These are phyloP conservation scores for Notarius lentiginosus DNA, from an alignment of 2,113 vertebrate genomes.

Conservation along the genomic window DNA sequence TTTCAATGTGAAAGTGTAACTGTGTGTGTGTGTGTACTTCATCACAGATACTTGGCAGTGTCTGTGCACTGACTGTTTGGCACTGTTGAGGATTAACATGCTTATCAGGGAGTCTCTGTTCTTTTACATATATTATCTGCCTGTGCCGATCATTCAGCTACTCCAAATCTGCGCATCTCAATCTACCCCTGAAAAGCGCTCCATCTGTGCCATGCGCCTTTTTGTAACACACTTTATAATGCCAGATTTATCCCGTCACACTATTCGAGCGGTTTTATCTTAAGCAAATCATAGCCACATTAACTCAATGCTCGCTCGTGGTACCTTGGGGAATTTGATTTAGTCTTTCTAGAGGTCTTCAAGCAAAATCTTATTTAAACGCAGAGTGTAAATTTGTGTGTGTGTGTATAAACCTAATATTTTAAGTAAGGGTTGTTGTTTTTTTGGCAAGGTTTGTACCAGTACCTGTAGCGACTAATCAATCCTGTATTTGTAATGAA, in stretches of 20 bases:
- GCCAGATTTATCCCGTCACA: conserved; percentile 51
- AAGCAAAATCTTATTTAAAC: conserved; percentile 7
- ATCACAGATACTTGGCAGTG: conserved; percentile 66
- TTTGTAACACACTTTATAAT: conserved; percentile 52
- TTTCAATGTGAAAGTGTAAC: conserved; percentile 8
- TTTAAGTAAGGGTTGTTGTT: not conserved
- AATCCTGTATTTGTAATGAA: not conserved
- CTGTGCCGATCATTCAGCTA: conserved; percentile 51
- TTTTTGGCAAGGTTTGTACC: not conserved
- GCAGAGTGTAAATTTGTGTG: not conserved
- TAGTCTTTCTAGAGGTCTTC: not conserved
- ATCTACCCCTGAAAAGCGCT: conserved; percentile 52
- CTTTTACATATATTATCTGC: conserved; percentile 59
- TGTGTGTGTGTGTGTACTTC: conserved; percentile 56
- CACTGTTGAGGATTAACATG: conserved; percentile 50
- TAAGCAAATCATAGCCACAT: conserved; percentile 29
- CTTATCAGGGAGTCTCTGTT: conserved; percentile 58
- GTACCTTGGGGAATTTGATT: conserved; percentile 6
- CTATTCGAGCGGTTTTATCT: conserved; percentile 41
- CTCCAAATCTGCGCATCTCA: conserved; percentile 51
- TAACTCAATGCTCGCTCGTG: not conserved
- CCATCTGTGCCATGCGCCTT: conserved; percentile 57
- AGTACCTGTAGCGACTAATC: not conserved
- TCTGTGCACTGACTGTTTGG: conserved; percentile 51
- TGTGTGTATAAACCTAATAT: not conserved